phyloP scores from a whole-genome alignment of 2,113 vertebrate species.

The Cryptotis parvus region DNA sequence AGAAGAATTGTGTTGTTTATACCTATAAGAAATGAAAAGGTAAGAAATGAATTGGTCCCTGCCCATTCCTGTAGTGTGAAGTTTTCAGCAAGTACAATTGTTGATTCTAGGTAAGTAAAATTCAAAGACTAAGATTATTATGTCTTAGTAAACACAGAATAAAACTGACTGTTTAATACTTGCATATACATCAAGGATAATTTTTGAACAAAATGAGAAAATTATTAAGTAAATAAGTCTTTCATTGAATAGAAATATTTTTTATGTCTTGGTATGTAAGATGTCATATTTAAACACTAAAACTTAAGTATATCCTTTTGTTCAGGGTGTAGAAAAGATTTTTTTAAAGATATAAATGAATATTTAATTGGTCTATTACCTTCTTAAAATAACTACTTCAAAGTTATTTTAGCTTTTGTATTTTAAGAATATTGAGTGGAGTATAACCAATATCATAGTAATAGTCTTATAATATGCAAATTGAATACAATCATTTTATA shows the following conservation, averaged over 20 bases:
- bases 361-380: slow-evolving; percentile 8
- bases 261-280: slow-evolving; percentile 8
- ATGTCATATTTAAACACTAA: background rate
- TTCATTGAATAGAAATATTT: background rate
- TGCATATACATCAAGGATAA: background rate
- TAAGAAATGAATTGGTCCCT: background rate
- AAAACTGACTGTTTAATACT: slow-evolving; percentile 5
- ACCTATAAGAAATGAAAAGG: slow-evolving; percentile 42
- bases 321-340: slow-evolving; percentile 5
- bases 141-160: slow-evolving; percentile 15
- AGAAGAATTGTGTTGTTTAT: slow-evolving; percentile 36
- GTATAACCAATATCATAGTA: slow-evolving; percentile 46
- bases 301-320: slow-evolving; percentile 33
- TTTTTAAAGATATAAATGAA: slow-evolving; percentile 28
- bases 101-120: background rate
- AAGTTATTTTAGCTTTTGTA: slow-evolving; percentile 22
- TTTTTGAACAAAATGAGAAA: background rate
- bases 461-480: slow-evolving; percentile 26
- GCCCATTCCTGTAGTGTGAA: background rate
- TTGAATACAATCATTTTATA: slow-evolving; percentile 26
- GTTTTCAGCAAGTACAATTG: background rate
- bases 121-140: background rate
- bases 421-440: slow-evolving; percentile 7
- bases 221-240: background rate
- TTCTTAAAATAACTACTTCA: slow-evolving; percentile 21